Evolutionary conservation across 2,113 vertebrate species (phyloP).

Genomic region (Phyllopteryx taeniolatus): DNA sequence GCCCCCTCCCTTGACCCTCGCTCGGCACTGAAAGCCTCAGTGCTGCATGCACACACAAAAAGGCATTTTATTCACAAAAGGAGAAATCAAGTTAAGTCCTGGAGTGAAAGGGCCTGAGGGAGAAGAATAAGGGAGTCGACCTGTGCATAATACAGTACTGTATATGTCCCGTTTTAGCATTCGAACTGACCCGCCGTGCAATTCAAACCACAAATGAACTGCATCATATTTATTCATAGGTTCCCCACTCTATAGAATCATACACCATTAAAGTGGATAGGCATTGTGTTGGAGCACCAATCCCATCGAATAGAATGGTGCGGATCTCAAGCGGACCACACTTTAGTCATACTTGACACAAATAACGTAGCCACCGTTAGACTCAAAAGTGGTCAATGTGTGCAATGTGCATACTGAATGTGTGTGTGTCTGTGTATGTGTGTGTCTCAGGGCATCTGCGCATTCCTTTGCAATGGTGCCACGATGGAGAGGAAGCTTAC

Average conservation of each 20-base stretch:
- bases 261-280: conserved; percentile 29
- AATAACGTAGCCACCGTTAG: conserved; percentile 29
- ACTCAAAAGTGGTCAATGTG: conserved; percentile 26
- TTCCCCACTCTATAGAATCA: conserved; percentile 16
- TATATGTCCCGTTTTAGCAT: neutral
- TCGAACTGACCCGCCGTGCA: neutral
- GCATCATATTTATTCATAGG: neutral
- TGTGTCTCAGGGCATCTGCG: conserved; percentile 44
- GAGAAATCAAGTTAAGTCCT: neutral
- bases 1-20: conserved; percentile 83
- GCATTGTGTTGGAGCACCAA: conserved; percentile 1
- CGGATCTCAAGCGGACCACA: conserved; percentile 9
- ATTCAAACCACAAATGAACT: neutral
- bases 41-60: conserved; percentile 67
- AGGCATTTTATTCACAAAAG: neutral
- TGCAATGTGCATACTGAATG: conserved; percentile 31
- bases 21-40: conserved; percentile 84
- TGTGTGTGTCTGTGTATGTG: conserved; percentile 33
- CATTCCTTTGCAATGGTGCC: conserved; percentile 42
- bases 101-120: conserved; percentile 15
- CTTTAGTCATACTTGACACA: conserved; percentile 38
- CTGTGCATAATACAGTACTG: neutral
- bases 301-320: conserved; percentile 19
- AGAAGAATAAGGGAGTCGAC: conserved; percentile 12
- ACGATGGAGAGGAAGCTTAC: conserved; percentile 40